phyloP scores from a whole-genome alignment of 1,140 invertebrate species.

The Platyscapa corneri region DNA sequence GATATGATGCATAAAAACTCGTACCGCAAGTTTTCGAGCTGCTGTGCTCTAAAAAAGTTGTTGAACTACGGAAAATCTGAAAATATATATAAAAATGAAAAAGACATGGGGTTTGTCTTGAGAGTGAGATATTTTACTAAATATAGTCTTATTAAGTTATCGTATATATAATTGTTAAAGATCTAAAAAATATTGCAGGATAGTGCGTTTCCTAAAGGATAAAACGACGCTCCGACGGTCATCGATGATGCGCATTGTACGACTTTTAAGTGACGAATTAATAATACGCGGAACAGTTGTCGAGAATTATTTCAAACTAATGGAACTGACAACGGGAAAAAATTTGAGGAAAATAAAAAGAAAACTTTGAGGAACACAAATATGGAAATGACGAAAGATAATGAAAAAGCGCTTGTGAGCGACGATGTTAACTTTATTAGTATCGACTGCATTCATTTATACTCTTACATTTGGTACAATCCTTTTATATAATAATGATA shows the following conservation, averaged over 20 bases:
- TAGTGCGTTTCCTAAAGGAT: slow-evolving; percentile 13
- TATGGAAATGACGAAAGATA: too few relatives aligned
- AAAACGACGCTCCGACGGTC: not conserved
- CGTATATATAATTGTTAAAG: slow-evolving; percentile 15
- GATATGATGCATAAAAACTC: not conserved
- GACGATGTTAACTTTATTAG: slow-evolving; percentile 26
- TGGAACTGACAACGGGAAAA: not conserved
- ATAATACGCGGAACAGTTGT: not conserved
- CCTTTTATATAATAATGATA: slow-evolving; percentile 28
- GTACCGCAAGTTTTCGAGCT: slow-evolving; percentile 24
- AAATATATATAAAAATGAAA: slow-evolving; percentile 17
- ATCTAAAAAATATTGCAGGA: not conserved
- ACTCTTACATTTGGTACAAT: slow-evolving; percentile 37
- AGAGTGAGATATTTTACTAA: slow-evolving; percentile 47
- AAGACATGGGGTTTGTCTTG: slow-evolving; percentile 43
- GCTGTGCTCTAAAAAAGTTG: slow-evolving; percentile 24
- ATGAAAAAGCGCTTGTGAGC: slow-evolving; percentile 30
- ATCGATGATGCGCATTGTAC: not conserved
- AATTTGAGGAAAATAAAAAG: not conserved
- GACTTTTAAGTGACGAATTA: not conserved
- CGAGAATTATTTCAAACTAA: not conserved
- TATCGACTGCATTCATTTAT: slow-evolving; percentile 32
- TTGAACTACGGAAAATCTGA: slow-evolving; percentile 7
- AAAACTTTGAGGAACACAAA: not conserved
- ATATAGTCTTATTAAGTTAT: slow-evolving; percentile 45